Evolutionary conservation across 2,797 vertebrate species (phyloP).

Genomic region (Falco cherrug): DNA sequence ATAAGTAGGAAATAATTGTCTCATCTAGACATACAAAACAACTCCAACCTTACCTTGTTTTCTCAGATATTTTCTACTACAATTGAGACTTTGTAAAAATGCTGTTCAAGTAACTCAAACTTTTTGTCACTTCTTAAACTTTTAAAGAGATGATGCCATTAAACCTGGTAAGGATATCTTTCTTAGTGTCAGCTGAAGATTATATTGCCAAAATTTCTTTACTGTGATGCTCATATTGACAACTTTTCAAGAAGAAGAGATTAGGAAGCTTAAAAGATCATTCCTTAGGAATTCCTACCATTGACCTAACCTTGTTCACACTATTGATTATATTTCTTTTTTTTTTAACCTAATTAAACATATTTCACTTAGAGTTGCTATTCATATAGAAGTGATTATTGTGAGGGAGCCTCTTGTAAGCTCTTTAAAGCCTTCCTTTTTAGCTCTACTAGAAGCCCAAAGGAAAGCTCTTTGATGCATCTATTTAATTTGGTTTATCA

Average conservation of each 20-base stretch:
- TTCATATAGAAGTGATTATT: not conserved
- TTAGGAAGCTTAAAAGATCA: constrained; percentile 51
- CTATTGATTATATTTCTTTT: not conserved
- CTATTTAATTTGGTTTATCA: not conserved
- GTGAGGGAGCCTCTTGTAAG: not conserved
- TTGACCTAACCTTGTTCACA: constrained; percentile 43
- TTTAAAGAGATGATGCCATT: not conserved
- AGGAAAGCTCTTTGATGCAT: not conserved
- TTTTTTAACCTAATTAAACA: not conserved
- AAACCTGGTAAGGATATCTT: not conserved
- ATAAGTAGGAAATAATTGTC: not conserved
- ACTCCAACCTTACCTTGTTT: not conserved
- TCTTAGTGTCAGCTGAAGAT: not conserved
- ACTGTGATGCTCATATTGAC: not conserved
- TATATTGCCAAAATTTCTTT: not conserved
- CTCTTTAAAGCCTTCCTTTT: not conserved
- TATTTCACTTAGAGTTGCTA: not conserved
- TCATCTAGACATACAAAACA: not conserved
- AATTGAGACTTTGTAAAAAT: not conserved
- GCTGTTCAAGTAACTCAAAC: not conserved
- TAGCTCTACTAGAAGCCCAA: not conserved
- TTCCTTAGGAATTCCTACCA: not conserved
- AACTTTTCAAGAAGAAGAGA: constrained; percentile 11
- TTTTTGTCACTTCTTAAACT: not conserved
- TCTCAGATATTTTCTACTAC: not conserved